A percentile compares a stretch with the other conserved stretches of the same genome.
Conservation (phyloP, 2,888 invertebrate species). For the Tetropium fuscum region DNA sequence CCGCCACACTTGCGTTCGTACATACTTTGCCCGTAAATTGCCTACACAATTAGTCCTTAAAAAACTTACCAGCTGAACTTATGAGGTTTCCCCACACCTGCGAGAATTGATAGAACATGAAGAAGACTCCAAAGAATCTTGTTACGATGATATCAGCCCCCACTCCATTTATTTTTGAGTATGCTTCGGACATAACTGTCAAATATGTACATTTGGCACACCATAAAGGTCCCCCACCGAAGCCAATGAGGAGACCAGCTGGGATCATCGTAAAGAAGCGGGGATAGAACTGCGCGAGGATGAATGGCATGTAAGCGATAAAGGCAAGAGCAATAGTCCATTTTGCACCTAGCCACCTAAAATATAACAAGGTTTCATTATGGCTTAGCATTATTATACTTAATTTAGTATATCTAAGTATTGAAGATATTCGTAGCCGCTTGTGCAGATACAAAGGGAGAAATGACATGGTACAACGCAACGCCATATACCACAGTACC, state of each 20-base stretch:
- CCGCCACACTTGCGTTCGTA: too few relatives aligned
- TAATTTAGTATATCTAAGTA: too few relatives aligned
- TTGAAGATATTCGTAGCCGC: too few relatives aligned
- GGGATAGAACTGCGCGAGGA: constrained; percentile 91
- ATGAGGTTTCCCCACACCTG: constrained; percentile 95
- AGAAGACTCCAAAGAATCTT: constrained; percentile 94
- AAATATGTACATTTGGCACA: constrained; percentile 96
- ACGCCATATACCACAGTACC: too few relatives aligned
- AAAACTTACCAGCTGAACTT: constrained; percentile 78
- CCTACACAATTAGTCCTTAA: too few relatives aligned
- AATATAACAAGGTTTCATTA: too few relatives aligned
- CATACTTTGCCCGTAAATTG: too few relatives aligned
- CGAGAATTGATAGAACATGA: constrained; percentile 96
- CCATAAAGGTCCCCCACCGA: constrained; percentile 95
- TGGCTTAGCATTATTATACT: too few relatives aligned
- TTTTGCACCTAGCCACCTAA: constrained; percentile 90
- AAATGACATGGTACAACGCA: too few relatives aligned
- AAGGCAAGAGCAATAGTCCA: constrained; percentile 89
- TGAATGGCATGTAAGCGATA: constrained; percentile 91
- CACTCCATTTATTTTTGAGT: constrained; percentile 78
- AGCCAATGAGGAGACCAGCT: constrained; percentile 84
- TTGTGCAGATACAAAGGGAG: too few relatives aligned
- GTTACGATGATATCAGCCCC: constrained; percentile 84
- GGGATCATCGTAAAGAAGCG: constrained; percentile 86
- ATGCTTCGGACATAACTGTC: constrained; percentile 85